phyloP scores from a whole-genome alignment of 2,888 invertebrate genomes.

The Leptinotarsa peninsularis region DNA sequence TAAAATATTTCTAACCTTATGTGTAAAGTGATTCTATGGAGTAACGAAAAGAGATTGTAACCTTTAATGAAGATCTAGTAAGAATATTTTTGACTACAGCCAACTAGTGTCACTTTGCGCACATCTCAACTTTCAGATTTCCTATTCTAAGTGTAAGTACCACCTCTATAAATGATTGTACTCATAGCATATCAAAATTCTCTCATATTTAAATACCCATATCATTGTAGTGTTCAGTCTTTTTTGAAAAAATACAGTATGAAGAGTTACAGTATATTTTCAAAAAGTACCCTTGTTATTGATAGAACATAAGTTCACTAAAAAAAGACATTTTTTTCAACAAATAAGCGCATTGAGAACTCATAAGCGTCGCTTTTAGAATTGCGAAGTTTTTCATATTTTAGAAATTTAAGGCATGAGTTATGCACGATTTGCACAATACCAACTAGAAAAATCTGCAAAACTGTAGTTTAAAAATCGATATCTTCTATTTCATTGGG shows the following conservation, averaged over 20 bases:
- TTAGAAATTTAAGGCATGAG: conserved; percentile 21
- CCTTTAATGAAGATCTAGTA: no score
- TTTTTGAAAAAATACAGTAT: conserved; percentile 26
- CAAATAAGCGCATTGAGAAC: no score
- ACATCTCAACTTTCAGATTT: not conserved
- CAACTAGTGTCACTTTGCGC: not conserved
- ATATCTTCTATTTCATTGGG: not conserved
- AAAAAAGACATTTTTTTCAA: not conserved
- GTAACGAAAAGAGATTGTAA: not conserved
- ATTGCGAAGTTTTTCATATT: not conserved
- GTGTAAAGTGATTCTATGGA: not conserved
- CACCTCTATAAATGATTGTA: conserved; percentile 2
- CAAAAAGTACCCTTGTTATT: conserved; percentile 1
- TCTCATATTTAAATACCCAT: conserved; percentile 31
- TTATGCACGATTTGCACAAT: conserved; percentile 32
- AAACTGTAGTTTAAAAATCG: not conserved
- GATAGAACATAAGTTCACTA: not conserved
- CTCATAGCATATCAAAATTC: conserved; percentile 36
- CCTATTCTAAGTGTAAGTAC: conserved; percentile 2
- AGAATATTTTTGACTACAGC: not conserved
- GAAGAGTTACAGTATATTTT: conserved; percentile 2
- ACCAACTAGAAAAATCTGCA: conserved; percentile 13
- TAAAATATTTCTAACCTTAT: not conserved
- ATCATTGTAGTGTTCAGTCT: conserved; percentile 36
- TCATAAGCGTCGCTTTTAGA: no score